Evolutionary conservation across 2,113 vertebrate species (phyloP), one percentile per base, ranked within the genome.

Genomic region (Caracal caracal): DNA sequence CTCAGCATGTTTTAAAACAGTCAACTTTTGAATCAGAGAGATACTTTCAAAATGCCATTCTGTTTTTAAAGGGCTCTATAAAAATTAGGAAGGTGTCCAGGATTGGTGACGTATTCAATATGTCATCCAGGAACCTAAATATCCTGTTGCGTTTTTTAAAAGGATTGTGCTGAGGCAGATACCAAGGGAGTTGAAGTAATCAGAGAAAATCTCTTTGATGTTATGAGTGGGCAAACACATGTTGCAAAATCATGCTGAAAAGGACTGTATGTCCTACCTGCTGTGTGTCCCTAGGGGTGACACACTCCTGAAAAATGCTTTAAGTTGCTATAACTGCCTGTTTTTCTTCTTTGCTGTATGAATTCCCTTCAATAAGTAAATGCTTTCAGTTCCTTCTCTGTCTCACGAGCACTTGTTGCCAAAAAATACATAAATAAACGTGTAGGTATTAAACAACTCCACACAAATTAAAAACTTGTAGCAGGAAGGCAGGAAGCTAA

Each of bases 381-480:
- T 53, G 56, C 63, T 97, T 89, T 63, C 59, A 84, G 17, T 78
- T 88, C 10, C 93, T 90, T 80, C 61, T 90, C 28, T 81, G 30
- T 56, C 49, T 95, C 49, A 53, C 9, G 24, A 92, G 22, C 13
- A 92, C 22, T 53, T 94, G 30, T 33, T 96, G n/a, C 30, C 61
- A 73, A 80, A 63, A 26, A 28, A n/a, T n/a, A 40, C 76, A 88
- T 59, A 22, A 22, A 90, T 91, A 26, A 24, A 79, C 79, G 51
- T 86, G 2, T 56, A 63, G 79, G 49, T 28, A 83, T 33, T 70
- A 88, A 95, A 83, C 30, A 87, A 89, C 43, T 81, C 35, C 19
- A 84, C 30, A 92, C 37, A 83, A 47, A 90, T 53, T 78, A 92
- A 96, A 98, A 97, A 73, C 47, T 86, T 87, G 24, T 9, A 86